Base-by-base conservation (phyloP, 2,113 vertebrate species). In the Reinhardtius hippoglossoides region DNA sequence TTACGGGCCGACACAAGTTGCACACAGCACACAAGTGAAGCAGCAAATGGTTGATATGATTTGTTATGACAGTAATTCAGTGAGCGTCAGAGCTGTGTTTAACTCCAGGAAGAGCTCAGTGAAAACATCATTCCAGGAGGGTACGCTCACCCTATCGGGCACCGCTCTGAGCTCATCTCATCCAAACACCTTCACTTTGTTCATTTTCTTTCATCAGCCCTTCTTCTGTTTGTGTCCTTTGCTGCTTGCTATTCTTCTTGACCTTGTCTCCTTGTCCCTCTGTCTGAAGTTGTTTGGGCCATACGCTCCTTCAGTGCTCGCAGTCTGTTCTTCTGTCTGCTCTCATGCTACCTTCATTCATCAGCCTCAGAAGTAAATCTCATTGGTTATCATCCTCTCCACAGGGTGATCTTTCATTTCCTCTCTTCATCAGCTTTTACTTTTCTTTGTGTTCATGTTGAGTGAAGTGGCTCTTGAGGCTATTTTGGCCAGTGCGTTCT, bases 51-150 rank as follows among this genome's bases (percentile, higher is more conserved):
- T 84, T 85, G 87, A 88, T 79, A 68, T 76, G 64, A 89, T 82
- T 80, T 84, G 84, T 79, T 89, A 67, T 90, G 92, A 88, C 85
- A 91, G 73, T 67, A 65, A 87, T 82, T 88, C 86, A 61, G 72
- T 75, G 62, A 81, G 84, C 70, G 69, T 78, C 67, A 57, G 81
- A 63, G 58, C 71, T 75, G 82, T 89, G 84, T 90, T 88, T 86
- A 67, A 83, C 44, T 48, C 44, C 16, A 15, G 16, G 44, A 84
- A 83, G 75, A 86, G 77, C 69, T 78, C 67, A 59, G 82, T 67
- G 60, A 75, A 89, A 91, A 86, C 82, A 88, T 63, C 59, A 73
- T 89, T 42, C 88, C 78, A 76, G 65, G 67, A 89, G 66, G 73
- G 66, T 88, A 79, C 77, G 56, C 70, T 82, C 69, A 72, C 59